These are phyloP conservation scores for Telenomus remus DNA, from an alignment of 1,140 invertebrate species.

Conservation along the genomic window DNA sequence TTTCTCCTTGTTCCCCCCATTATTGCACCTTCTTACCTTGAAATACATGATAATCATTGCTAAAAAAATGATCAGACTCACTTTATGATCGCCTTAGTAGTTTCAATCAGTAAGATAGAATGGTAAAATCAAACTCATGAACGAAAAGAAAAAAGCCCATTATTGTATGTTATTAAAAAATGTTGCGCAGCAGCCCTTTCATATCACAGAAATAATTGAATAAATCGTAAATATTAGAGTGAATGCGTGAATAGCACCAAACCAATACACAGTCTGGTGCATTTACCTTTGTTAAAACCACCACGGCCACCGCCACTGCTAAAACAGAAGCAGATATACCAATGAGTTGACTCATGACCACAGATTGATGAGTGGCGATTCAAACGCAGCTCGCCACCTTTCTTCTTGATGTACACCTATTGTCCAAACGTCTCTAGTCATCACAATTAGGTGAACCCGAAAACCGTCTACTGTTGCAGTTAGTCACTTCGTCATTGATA, in stretches of 20 bases:
- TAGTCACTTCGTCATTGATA: conserved; percentile 2
- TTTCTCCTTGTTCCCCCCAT: conserved; percentile 31
- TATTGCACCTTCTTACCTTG: background rate
- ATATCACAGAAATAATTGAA: conserved; percentile 74
- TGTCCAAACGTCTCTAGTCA: conserved; percentile 78
- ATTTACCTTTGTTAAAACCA: conserved; percentile 92
- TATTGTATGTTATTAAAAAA: conserved; percentile 40
- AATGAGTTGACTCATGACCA: conserved; percentile 76
- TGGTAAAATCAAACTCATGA: background rate
- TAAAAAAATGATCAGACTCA: too few species aligned
- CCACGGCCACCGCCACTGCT: conserved; percentile 89
- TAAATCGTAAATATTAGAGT: conserved; percentile 79
- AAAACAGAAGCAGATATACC: conserved; percentile 83
- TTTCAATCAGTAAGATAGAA: too few species aligned
- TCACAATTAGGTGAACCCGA: conserved; percentile 63
- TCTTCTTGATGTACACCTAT: conserved; percentile 78
- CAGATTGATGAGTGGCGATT: conserved; percentile 80
- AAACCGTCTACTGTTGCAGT: conserved; percentile 18
- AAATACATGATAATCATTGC: background rate
- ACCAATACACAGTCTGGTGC: conserved; percentile 80
- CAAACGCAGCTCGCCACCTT: conserved; percentile 78
- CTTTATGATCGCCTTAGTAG: too few species aligned
- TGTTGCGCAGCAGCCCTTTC: conserved; percentile 72
- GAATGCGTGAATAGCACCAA: conserved; percentile 82
- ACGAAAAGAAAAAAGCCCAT: background rate